Evolutionary conservation across 2,113 vertebrate genomes (phyloP).

Genomic region (Plectropomus leopardus): DNA sequence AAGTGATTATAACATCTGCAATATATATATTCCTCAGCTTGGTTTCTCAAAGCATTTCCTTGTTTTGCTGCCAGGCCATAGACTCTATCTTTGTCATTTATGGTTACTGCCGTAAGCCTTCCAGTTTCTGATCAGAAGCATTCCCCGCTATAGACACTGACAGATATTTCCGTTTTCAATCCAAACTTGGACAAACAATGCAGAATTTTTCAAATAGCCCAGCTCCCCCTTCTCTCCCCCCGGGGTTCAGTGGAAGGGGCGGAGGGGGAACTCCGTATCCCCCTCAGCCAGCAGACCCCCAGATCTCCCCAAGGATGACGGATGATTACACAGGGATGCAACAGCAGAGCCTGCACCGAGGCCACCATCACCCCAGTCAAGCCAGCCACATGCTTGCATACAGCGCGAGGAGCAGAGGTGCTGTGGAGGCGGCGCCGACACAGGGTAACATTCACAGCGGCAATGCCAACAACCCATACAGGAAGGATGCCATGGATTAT

Average conservation of each 20-base stretch:
- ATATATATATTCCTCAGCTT: slow-evolving; percentile 59
- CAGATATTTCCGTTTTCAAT: slow-evolving; percentile 57
- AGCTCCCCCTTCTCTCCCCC: slow-evolving; percentile 77
- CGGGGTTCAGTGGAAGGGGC: slow-evolving; percentile 82
- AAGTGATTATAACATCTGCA: slow-evolving; percentile 53
- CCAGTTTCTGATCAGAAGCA: slow-evolving; percentile 67
- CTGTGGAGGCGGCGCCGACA: slow-evolving; percentile 73
- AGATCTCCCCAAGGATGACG: slow-evolving; percentile 85
- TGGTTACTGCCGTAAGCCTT: slow-evolving; percentile 67
- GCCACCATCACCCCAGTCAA: slow-evolving; percentile 81
- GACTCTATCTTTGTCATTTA: slow-evolving; percentile 63
- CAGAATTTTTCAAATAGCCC: slow-evolving; percentile 88
- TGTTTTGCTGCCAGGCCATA: slow-evolving; percentile 65
- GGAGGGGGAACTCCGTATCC: slow-evolving; percentile 81
- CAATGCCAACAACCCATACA: slow-evolving; percentile 79
- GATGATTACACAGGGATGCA: slow-evolving; percentile 85
- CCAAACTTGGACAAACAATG: slow-evolving; percentile 76
- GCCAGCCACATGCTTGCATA: slow-evolving; percentile 82
- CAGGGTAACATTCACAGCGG: slow-evolving; percentile 80
- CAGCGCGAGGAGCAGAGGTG: slow-evolving; percentile 76
- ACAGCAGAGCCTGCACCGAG: slow-evolving; percentile 82
- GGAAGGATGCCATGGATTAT: slow-evolving; percentile 86
- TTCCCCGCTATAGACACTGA: slow-evolving; percentile 72
- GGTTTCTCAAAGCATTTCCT: slow-evolving; percentile 63
- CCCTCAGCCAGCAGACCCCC: slow-evolving; percentile 83